phyloP scores from a whole-genome alignment of 2,888 invertebrate genomes.

The Pristionchus mayeri region DNA sequence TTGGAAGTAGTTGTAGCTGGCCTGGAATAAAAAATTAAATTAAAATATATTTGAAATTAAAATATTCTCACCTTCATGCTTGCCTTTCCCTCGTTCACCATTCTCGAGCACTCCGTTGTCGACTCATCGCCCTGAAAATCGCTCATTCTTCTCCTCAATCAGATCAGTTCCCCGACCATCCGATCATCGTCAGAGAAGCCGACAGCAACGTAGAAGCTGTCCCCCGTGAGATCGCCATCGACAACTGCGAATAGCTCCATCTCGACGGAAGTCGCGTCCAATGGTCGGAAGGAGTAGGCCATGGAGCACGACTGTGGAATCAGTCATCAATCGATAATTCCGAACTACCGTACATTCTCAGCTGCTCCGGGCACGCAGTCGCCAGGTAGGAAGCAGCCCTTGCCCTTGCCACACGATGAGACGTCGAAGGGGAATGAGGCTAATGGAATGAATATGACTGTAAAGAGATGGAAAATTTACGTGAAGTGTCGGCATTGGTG shows the following conservation, averaged over 20 bases:
- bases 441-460: background rate
- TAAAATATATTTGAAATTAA: background rate
- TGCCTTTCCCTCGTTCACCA: background rate
- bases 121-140: conserved; percentile 19
- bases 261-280: background rate
- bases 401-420: conserved; percentile 27
- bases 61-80: conserved; percentile 2
- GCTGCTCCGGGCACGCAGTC: background rate
- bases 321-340: background rate
- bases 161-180: conserved; percentile 11
- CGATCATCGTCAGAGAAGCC: conserved; percentile 21
- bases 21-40: background rate
- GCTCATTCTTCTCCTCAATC: background rate
- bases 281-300: conserved; percentile 26
- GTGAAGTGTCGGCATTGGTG: too few relatives aligned
- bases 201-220: conserved; percentile 30
- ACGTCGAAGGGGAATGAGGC: conserved; percentile 17
- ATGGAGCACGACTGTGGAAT: background rate
- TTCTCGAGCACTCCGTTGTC: conserved; percentile 17
- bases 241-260: conserved; percentile 6
- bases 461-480: background rate
- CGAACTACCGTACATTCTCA: background rate
- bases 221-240: background rate
- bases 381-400: background rate
- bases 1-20: conserved; percentile 39